These are phyloP conservation scores for Heliconius congener DNA, from an alignment of 1,140 invertebrate genomes.

Conservation along the genomic window DNA sequence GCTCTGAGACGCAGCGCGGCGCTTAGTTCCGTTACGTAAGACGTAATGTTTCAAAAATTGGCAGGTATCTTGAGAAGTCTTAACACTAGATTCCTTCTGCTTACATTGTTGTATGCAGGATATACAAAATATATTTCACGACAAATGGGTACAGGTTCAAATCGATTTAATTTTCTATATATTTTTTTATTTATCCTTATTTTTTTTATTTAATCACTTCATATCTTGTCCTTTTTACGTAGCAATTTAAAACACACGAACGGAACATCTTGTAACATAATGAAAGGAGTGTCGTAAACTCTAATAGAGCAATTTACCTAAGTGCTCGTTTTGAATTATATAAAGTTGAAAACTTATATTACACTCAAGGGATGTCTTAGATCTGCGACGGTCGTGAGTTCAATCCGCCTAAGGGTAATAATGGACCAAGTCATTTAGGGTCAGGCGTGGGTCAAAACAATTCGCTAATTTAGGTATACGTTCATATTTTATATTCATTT, in stretches of 20 bases:
- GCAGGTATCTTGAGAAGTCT: too few species aligned
- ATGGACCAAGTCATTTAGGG: not conserved
- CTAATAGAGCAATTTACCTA: constrained; percentile 6
- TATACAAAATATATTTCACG: too few species aligned
- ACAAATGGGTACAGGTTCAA: too few species aligned
- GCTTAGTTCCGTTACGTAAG: too few species aligned
- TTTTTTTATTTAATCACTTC: not conserved
- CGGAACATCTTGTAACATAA: not conserved
- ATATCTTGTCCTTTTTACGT: not conserved
- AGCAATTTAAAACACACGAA: not conserved
- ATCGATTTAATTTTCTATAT: too few species aligned
- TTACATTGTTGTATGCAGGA: too few species aligned
- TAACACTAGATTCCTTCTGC: too few species aligned
- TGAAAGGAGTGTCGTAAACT: not conserved
- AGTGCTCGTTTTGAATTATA: not conserved
- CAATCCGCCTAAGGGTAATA: not conserved
- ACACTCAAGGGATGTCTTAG: not conserved
- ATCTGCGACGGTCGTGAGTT: not conserved
- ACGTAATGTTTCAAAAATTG: too few species aligned
- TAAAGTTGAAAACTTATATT: constrained; percentile 11
- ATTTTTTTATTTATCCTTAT: too few species aligned
- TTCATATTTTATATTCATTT: not conserved
- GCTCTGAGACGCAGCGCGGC: too few species aligned
- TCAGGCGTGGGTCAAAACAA: not conserved
- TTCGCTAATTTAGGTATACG: not conserved